Evolutionary conservation across 2,888 invertebrate genomes (phyloP), one percentile per base, ranked within the genome.

Genomic region (Cantharis rustica): DNA sequence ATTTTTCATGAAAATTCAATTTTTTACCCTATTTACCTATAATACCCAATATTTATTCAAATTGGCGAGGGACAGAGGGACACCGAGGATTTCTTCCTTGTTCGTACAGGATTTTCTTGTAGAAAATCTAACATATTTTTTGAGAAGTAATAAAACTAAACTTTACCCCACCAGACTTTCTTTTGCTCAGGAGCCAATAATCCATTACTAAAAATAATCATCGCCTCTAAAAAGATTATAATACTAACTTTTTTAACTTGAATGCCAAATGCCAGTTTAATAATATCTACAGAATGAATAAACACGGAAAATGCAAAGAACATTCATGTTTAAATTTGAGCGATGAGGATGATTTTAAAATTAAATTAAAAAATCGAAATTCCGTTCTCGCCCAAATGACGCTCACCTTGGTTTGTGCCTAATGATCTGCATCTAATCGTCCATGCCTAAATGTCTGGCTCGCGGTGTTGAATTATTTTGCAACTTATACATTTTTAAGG

Each of bases 401-500:
- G 7, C 23, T 7, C 7, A 23, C 23, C 7, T 23, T 4, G 23
- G 5, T 7, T 7, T 23, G 7, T 23, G 23, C 23, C 23, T 4
- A 23, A 7, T 7, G 23, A 5, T 4, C 23, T 27, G 10, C 13
- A 31, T 31, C 47, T n/a, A 47, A 47, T 47, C n/a, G 47, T 31
- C 47, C 47, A 7, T 47, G n/a, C n/a, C 9, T 47, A 47, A 47
- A 47, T 47, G 7, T n/a, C n/a, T 9, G 7, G 26, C 10, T 27
- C 10, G 10, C 26, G 23, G 7, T 23, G 5, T 23, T 23, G 23
- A 2, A 23, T 4, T 23, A 23, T 23, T 23, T 7, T 23, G 23
- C 23, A 23, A 23, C 11, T 17, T 11, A 5, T 23, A 13, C 10
- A 17, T 23, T 69, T 11, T 83, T 78, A 83, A 96, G 97, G 97